phyloP scores from a whole-genome alignment of 2,888 invertebrate genomes.

The Timema podura region DNA sequence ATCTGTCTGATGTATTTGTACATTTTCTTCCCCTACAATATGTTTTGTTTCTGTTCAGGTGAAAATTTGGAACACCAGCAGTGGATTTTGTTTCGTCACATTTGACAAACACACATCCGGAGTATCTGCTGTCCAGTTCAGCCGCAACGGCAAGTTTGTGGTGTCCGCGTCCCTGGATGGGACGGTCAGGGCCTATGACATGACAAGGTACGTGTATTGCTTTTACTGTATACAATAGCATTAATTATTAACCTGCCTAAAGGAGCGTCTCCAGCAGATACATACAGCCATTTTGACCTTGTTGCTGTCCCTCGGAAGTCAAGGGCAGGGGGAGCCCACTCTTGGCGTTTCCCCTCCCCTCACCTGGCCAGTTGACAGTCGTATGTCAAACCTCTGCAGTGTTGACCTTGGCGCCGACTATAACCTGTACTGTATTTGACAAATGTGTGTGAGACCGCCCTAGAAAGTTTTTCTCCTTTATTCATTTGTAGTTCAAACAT shows the following conservation, averaged over 20 bases:
- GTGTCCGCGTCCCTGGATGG: slow-evolving; percentile 95
- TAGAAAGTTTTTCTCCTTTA: too few relatives aligned
- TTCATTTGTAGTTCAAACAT: too few relatives aligned
- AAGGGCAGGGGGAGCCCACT: not conserved
- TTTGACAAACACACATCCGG: slow-evolving; percentile 87
- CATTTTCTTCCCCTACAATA: not conserved
- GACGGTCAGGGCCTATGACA: slow-evolving; percentile 92
- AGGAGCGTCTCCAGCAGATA: not conserved
- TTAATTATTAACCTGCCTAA: slow-evolving; percentile 8
- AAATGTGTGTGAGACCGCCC: too few relatives aligned
- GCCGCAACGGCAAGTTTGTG: slow-evolving; percentile 86
- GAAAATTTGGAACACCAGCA: slow-evolving; percentile 89
- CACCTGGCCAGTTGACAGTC: too few relatives aligned
- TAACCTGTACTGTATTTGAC: too few relatives aligned
- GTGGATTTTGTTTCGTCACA: slow-evolving; percentile 93
- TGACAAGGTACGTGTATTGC: slow-evolving; percentile 61
- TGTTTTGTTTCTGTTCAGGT: slow-evolving; percentile 46
- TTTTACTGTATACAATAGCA: not conserved
- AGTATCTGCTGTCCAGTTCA: slow-evolving; percentile 81
- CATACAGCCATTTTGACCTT: not conserved
- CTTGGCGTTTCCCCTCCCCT: too few relatives aligned
- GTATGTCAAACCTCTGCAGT: too few relatives aligned
- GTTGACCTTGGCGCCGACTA: too few relatives aligned
- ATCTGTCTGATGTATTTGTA: too few relatives aligned
- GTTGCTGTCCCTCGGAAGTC: not conserved